Evolutionary conservation across 1,140 invertebrate species (phyloP).

Genomic region (Thaumatotibia leucotreta): DNA sequence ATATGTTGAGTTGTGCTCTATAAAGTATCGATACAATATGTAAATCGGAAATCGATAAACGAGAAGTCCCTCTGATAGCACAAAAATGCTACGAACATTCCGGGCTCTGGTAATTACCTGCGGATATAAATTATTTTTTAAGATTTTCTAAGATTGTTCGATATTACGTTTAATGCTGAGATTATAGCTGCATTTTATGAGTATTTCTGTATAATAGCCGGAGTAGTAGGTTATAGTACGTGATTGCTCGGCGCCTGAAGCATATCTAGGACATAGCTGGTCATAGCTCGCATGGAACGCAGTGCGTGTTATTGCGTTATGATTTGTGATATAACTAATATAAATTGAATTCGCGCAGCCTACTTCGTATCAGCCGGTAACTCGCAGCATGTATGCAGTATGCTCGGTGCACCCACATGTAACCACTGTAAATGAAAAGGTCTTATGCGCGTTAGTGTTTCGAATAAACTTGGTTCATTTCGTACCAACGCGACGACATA

Average conservation of each 20-base stretch:
- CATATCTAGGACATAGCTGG: constrained; percentile 69
- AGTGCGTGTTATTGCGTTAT: constrained; percentile 47
- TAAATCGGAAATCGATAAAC: too few relatives aligned
- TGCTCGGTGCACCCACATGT: not conserved
- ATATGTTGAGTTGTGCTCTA: too few relatives aligned
- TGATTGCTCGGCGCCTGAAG: constrained; percentile 53
- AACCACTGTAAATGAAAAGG: not conserved
- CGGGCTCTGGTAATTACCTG: too few relatives aligned
- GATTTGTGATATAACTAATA: constrained; percentile 63
- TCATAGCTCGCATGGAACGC: constrained; percentile 56
- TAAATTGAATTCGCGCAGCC: constrained; percentile 36
- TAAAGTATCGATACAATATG: too few relatives aligned
- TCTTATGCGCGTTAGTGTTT: not conserved
- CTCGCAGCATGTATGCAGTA: constrained; percentile 1
- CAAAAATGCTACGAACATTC: too few relatives aligned
- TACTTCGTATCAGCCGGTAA: not conserved
- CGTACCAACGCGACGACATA: constrained; percentile 31
- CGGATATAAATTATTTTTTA: constrained; percentile 38
- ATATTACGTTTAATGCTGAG: not conserved
- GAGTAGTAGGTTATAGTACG: not conserved
- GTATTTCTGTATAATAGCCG: constrained; percentile 25
- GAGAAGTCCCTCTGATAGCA: too few relatives aligned
- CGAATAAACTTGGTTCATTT: not conserved
- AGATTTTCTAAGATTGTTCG: constrained; percentile 17
- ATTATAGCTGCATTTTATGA: constrained; percentile 22